Evolutionary conservation across 2,888 invertebrate genomes (phyloP).

Genomic region (Tetheella fluctuosa): DNA sequence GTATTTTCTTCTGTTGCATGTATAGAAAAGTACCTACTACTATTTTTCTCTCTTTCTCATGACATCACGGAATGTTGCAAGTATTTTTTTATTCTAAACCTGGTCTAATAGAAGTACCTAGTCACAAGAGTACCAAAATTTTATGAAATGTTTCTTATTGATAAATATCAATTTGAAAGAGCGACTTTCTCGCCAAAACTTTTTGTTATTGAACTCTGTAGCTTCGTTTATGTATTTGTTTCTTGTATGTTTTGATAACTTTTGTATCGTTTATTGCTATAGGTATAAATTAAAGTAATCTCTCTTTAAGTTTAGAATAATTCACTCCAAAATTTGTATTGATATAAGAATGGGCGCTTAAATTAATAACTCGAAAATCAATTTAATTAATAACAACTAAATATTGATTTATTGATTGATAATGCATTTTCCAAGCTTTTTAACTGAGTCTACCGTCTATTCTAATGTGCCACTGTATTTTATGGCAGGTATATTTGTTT

Average conservation of each 20-base stretch:
- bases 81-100: too few relatives aligned
- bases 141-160: conserved; percentile 36
- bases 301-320: not conserved
- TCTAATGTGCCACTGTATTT: too few relatives aligned
- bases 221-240: conserved; percentile 41
- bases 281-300: not conserved
- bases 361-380: not conserved
- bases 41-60: too few relatives aligned
- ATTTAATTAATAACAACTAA: too few relatives aligned
- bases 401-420: too few relatives aligned
- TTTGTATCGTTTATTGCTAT: conserved; percentile 43
- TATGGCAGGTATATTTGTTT: too few relatives aligned
- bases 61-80: too few relatives aligned
- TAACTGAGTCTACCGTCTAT: too few relatives aligned
- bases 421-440: too few relatives aligned
- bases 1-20: too few relatives aligned
- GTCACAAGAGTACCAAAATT: conserved; percentile 24
- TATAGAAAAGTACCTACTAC: too few relatives aligned
- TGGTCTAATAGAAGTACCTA: too few relatives aligned
- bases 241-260: conserved; percentile 47
- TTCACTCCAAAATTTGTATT: not conserved
- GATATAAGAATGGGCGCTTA: not conserved
- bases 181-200: conserved; percentile 32
- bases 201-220: conserved; percentile 47
- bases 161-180: conserved; percentile 39